Percentiles rank a stretch among this genome's conserved stretches.
These are phyloP conservation scores for Cataglyphis cursor DNA, from an alignment of 2,888 invertebrate species.

Conservation along the genomic window DNA sequence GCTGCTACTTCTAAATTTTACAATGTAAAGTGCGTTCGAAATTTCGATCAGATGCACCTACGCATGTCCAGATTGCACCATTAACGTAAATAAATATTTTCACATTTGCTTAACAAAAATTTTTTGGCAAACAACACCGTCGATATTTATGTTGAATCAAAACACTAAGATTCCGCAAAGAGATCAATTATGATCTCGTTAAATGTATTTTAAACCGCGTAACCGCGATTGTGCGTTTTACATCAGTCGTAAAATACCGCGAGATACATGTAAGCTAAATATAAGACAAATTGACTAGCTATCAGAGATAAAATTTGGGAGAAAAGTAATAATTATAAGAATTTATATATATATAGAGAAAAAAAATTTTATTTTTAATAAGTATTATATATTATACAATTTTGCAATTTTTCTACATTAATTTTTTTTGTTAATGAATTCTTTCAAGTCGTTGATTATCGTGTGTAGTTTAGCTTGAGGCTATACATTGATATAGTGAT, in stretches of 20 bases:
- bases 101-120: conserved; percentile 2
- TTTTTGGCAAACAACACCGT: not conserved
- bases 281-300: not conserved
- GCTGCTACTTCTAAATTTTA: conserved; percentile 45
- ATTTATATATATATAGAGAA: not conserved
- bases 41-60: conserved; percentile 54
- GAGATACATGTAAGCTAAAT: not conserved
- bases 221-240: not conserved
- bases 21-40: not conserved
- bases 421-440: not conserved
- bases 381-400: not conserved
- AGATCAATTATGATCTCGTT: conserved; percentile 19
- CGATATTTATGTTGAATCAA: not conserved
- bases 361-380: not conserved
- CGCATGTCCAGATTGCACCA: conserved; percentile 21
- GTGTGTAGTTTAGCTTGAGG: not conserved
- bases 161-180: not conserved
- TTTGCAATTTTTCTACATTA: not conserved
- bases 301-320: not conserved
- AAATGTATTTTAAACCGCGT: not conserved
- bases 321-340: not conserved
- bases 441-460: not conserved
- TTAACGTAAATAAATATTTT: conserved; percentile 66
- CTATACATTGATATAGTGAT: not conserved
- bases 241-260: not conserved